A percentile compares a stretch with the other conserved stretches of the same genome.
These are phyloP conservation scores for Drosophila quadrilineata DNA, from an alignment of 1,140 invertebrate species.

Conservation along the genomic window DNA sequence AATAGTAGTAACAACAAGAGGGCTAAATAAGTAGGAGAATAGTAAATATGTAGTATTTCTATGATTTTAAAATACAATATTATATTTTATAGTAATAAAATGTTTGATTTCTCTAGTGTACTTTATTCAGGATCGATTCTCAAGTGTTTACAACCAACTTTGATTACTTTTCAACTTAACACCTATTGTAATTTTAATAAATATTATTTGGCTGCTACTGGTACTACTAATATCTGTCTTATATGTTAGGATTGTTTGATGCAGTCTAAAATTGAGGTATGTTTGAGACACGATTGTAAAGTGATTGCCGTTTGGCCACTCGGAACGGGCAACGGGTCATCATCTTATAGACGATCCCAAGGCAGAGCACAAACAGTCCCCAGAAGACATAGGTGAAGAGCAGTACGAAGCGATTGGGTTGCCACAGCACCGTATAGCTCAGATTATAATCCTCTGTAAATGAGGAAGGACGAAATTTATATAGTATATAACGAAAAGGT, in stretches of 20 bases:
- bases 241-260: neutral
- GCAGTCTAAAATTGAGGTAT: constrained; percentile 76
- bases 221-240: neutral
- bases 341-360: constrained; percentile 70
- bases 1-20: neutral
- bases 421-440: constrained; percentile 73
- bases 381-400: constrained; percentile 70
- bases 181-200: neutral
- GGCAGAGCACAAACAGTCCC: constrained; percentile 61
- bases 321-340: constrained; percentile 79
- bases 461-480: neutral
- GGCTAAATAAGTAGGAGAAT: neutral
- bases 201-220: neutral
- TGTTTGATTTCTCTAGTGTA: too few relatives aligned
- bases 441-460: constrained; percentile 70
- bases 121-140: too few relatives aligned
- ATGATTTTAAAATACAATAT: neutral
- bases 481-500: neutral
- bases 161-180: neutral
- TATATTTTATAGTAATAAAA: neutral
- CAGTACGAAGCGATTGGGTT: constrained; percentile 68
- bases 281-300: constrained; percentile 58
- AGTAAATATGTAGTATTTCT: neutral
- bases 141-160: constrained; percentile 1
- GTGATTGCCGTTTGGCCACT: constrained; percentile 64